A percentile compares a stretch with the other conserved stretches of the same genome.
These are phyloP conservation scores for Pachycephus smyrnensis DNA, from an alignment of 2,888 invertebrate species.

Conservation along the genomic window DNA sequence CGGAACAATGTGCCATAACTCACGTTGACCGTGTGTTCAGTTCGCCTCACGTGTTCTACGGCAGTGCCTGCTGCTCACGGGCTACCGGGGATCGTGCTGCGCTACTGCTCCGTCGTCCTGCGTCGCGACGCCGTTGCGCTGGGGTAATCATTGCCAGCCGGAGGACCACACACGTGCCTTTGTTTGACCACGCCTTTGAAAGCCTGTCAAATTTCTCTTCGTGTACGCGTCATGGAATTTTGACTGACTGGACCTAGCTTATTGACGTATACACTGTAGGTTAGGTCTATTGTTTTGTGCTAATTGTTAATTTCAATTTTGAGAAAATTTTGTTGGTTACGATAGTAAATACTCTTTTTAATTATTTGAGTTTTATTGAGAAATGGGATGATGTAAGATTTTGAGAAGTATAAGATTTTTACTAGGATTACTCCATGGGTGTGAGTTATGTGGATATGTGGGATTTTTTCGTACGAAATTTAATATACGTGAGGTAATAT, in stretches of 20 bases:
- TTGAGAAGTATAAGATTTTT: too few relatives aligned
- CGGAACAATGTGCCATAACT: constrained; percentile 56
- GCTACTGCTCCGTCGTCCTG: not conserved
- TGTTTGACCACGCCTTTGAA: not conserved
- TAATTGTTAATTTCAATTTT: too few relatives aligned
- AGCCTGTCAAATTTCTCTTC: constrained; percentile 7
- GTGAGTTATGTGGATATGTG: too few relatives aligned
- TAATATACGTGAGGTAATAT: too few relatives aligned
- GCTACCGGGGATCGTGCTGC: constrained; percentile 12
- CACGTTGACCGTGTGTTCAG: constrained; percentile 32
- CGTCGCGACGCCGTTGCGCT: not conserved
- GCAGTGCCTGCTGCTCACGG: constrained; percentile 14
- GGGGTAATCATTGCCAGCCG: not conserved
- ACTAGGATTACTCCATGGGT: too few relatives aligned
- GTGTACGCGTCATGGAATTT: constrained; percentile 10
- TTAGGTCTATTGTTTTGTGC: too few relatives aligned
- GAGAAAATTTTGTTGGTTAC: too few relatives aligned
- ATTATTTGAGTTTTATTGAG: too few relatives aligned
- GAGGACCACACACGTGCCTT: not conserved
- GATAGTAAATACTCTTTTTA: too few relatives aligned
- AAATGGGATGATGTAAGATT: too few relatives aligned
- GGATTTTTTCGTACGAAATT: too few relatives aligned
- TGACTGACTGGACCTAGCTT: not conserved
- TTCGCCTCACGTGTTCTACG: constrained; percentile 29
- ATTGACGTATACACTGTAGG: too few relatives aligned